Base-by-base conservation (phyloP, 2,888 invertebrate species). In the Philonicus albiceps region DNA sequence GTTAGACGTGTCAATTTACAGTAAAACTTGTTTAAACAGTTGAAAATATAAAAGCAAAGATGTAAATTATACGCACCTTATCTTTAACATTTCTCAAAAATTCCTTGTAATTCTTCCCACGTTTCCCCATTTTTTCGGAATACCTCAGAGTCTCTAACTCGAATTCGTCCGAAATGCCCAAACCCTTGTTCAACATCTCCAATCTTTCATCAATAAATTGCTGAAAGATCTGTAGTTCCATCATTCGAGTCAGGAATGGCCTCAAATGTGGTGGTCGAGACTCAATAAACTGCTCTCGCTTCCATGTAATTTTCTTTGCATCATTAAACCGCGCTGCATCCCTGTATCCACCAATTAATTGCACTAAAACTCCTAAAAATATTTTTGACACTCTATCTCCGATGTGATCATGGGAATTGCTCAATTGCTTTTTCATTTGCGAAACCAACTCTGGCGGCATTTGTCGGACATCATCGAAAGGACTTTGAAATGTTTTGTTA, bases 351-450 rank as follows among this genome's bases (percentile, higher is more conserved):
- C 99, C 99, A 90, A 99, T 99, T 86, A 99, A 93, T 91, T 97
- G 96, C 13, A 99, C 99, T 89, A 99, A 93, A 11, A 98, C 97
- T 87, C 91, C 91, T 86, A 99, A 93, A 93, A 99, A 99, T 75
- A 98, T 97, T 90, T 98, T 95, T 3, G 98, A 97, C 5, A 99
- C 96, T 0, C 97, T 96, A 92, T 99, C 99, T 0, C 98, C 98
- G 87, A 97, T 93, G 86, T 95, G 93, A 83, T 95, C 95, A 89
- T 96, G 89, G 7, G 91, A 90, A 86, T 91, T 90, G 86, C 90
- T 91, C 83, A 92, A 90, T 88, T 92, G 90, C 88, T 92, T 92
- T 87, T 92, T 92, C 55, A 92, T 89, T 88, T 92, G 92, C 53
- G 91, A 94, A 92, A 98, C 97, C 92, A 98, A 96, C 93, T 98